A percentile compares a stretch with the other conserved stretches of the same genome.
Evolutionary conservation across 2,113 vertebrate species (phyloP).

Genomic region (Raja brachyura): DNA sequence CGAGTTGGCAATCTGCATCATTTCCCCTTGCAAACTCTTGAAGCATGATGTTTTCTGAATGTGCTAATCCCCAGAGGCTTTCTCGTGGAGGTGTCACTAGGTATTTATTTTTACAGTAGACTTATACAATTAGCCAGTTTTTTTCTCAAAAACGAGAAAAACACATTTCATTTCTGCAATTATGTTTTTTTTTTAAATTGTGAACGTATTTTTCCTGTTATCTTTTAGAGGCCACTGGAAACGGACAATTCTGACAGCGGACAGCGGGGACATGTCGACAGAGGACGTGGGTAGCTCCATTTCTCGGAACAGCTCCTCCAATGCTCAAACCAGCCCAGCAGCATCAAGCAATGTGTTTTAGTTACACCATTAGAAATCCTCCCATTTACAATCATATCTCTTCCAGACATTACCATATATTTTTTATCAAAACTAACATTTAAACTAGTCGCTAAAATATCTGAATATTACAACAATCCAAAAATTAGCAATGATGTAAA

Average conservation of each 20-base stretch:
- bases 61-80: conserved; percentile 11
- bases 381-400: not conserved
- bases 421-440: not conserved
- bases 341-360: not conserved
- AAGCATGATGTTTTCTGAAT: conserved; percentile 19
- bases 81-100: not conserved
- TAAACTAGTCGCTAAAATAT: not conserved
- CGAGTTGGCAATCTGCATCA: not conserved
- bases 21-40: conserved; percentile 29
- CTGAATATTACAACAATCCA: not conserved
- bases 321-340: not conserved
- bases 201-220: not conserved
- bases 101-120: conserved; percentile 13
- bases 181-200: not conserved
- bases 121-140: not conserved
- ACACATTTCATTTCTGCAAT: not conserved
- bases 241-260: not conserved
- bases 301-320: not conserved
- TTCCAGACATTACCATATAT: not conserved
- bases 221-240: not conserved
- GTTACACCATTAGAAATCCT: not conserved
- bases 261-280: not conserved
- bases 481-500: not conserved
- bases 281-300: not conserved
- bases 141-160: too few species aligned